These are phyloP conservation scores for Phalacrocorax brasilianus DNA, from an alignment of 2,113 vertebrate species.

Conservation along the genomic window DNA sequence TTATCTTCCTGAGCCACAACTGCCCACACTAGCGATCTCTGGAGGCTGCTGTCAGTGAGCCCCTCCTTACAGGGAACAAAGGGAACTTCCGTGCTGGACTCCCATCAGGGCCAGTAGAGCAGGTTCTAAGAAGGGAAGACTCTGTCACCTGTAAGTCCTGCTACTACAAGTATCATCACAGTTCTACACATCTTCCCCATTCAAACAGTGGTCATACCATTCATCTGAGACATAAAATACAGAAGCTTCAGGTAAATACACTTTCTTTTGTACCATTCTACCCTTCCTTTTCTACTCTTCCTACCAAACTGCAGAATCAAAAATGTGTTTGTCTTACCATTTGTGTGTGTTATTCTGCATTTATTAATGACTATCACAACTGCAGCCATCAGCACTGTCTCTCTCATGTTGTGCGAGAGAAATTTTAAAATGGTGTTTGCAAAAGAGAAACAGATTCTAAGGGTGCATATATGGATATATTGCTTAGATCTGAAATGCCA, in stretches of 20 bases:
- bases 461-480: accelerated
- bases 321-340: background rate
- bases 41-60: background rate
- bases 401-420: accelerated
- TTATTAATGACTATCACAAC: background rate
- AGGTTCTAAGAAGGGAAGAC: background rate
- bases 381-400: background rate
- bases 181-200: background rate
- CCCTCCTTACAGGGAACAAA: background rate
- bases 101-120: accelerated
- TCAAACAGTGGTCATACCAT: background rate
- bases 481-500: background rate
- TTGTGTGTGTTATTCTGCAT: background rate
- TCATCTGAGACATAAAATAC: background rate
- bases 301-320: background rate
- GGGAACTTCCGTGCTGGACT: background rate
- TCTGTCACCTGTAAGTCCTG: background rate
- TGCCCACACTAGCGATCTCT: accelerated
- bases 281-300: background rate
- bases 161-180: background rate
- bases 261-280: background rate
- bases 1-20: background rate
- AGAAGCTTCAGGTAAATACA: background rate
- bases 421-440: background rate
- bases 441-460: background rate